Base-by-base conservation (phyloP, 30 jellyfish, hydroid and myxozoan genomes). In the Turritopsis rubra region DNA sequence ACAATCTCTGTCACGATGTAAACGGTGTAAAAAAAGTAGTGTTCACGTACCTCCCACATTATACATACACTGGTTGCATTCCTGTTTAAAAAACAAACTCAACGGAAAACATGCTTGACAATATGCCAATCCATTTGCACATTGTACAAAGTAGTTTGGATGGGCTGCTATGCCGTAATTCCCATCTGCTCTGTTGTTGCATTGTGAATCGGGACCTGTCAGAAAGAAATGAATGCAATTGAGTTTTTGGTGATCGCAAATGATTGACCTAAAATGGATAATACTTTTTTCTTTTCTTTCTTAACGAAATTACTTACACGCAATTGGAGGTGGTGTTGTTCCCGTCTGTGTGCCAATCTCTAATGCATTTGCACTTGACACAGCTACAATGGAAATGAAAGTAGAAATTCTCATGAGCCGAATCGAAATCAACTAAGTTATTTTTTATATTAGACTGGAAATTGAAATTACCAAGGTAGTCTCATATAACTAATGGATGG, bases 81-180 rank as follows among this genome's bases (percentile, higher is more conserved):
- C 77, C 30, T 68, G 77, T 23, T 68, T 68, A 16, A 68, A 68
- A 26, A 68, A 5, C 30, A 68, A 68, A 26, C 30, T 21, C 77
- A 68, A 26, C 5, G 77, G 77, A 4, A 4, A 68, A 13, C 77
- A 68, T 68, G 77, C 30, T 26, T 68, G 77, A 68, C 77, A 68
- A 26, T 26, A 21, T 16, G 77, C 9, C 16, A 21, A 21, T 68
- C 77, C 77, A 26, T 68, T 68, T 68, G 77, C 5, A 68, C 77
- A 68, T 68, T 68, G 77, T 8, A 68, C 30, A 16, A 68, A 68
- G 16, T 68, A 68, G 16, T 68, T 68, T 5, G 77, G 77, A 68
- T 21, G 5, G 30, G 4, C 28, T 68, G 28, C 9, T 21, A 68
- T 68, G 4, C 16, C 30, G 30, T 68, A 26, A 68, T 68, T 68